A percentile compares a stretch with the other conserved stretches of the same genome.
These are phyloP conservation scores for Meteorus colon DNA, from an alignment of 2,888 invertebrate species.

Conservation along the genomic window DNA sequence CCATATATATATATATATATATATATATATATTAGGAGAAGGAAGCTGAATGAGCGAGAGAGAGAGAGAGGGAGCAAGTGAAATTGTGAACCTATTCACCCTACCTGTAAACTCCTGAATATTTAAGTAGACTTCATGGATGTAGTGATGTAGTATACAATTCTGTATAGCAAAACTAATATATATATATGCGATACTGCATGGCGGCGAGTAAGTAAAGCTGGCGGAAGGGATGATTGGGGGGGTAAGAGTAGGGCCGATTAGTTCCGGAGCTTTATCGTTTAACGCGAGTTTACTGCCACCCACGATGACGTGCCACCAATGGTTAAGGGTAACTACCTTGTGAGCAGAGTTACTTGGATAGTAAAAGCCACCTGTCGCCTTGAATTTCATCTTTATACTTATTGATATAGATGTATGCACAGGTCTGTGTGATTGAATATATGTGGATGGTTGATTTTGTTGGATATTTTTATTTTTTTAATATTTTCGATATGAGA, in stretches of 20 bases:
- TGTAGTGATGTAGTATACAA: conserved; percentile 7
- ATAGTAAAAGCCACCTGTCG: conserved; percentile 42
- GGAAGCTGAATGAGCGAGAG: background rate
- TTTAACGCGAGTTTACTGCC: conserved; percentile 57
- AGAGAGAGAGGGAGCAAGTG: background rate
- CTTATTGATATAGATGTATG: background rate
- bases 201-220: background rate
- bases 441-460: background rate
- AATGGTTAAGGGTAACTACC: conserved; percentile 44
- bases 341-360: conserved; percentile 41
- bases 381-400: conserved; percentile 22
- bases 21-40: background rate
- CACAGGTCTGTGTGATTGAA: background rate
- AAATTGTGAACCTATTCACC: conserved; percentile 19
- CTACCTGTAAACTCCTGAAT: conserved; percentile 34
- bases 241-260: conserved; percentile 52
- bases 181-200: conserved; percentile 5
- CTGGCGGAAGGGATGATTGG: conserved; percentile 17
- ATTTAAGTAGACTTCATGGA: conserved; percentile 40
- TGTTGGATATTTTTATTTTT: background rate
- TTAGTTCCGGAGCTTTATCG: conserved; percentile 62
- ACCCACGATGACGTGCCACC: conserved; percentile 51
- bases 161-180: conserved; percentile 1
- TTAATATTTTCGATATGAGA: background rate
- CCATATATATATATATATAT: background rate